Percentiles rank a stretch among this genome's conserved stretches.
Evolutionary conservation across 2,113 vertebrate genomes (phyloP).

Genomic region (Petrocephalus microphthalmus): DNA sequence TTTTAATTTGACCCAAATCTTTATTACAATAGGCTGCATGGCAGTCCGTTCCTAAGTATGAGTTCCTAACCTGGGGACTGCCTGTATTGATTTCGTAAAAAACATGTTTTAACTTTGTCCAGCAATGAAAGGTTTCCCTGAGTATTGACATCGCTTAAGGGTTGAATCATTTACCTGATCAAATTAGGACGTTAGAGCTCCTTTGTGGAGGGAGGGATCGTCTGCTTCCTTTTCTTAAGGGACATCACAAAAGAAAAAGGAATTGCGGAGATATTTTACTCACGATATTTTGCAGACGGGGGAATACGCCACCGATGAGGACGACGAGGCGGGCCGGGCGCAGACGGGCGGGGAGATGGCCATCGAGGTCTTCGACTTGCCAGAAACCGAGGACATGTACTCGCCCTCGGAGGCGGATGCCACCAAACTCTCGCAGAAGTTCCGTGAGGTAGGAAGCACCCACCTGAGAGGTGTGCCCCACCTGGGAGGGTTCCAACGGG

Average conservation of each 20-base stretch:
- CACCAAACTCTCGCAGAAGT: constrained; percentile 91
- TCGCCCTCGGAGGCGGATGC: constrained; percentile 88
- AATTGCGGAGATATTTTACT: neutral
- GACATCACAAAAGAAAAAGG: neutral
- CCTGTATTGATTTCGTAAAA: neutral
- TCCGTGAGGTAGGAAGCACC: constrained; percentile 77
- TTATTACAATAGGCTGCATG: neutral
- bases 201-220: neutral
- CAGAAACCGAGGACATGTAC: constrained; percentile 87
- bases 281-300: constrained; percentile 72
- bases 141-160: neutral
- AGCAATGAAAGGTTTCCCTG: neutral
- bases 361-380: constrained; percentile 93
- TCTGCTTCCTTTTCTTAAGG: neutral
- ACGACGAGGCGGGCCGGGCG: constrained; percentile 70
- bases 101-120: neutral
- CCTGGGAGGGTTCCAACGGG: neutral
- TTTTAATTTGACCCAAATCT: neutral
- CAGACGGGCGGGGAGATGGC: constrained; percentile 73
- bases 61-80: neutral
- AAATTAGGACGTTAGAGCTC: neutral
- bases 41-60: neutral
- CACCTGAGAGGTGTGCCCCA: neutral
- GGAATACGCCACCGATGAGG: constrained; percentile 95
- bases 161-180: neutral